These are phyloP conservation scores for Cheilosia urbana DNA, from an alignment of 2,888 invertebrate genomes.

Conservation along the genomic window DNA sequence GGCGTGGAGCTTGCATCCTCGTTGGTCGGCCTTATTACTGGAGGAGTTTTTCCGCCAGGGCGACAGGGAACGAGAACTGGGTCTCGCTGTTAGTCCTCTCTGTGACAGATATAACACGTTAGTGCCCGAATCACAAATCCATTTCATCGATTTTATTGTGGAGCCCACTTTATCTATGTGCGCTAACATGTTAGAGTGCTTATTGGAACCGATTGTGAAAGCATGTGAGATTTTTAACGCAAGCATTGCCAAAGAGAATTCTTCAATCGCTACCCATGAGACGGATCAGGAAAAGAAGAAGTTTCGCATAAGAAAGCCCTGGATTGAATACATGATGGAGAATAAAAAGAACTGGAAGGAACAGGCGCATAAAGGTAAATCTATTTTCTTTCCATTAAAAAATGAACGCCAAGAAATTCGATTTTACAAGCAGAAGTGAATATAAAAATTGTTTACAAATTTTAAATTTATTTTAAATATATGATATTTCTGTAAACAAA, in stretches of 20 bases:
- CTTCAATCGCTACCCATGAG: neutral
- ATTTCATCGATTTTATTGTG: conserved; percentile 98
- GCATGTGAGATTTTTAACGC: neutral
- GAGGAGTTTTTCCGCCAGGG: conserved; percentile 97
- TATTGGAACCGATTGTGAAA: conserved; percentile 77
- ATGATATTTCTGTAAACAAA: no score
- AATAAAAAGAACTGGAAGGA: conserved; percentile 94
- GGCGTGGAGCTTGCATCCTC: conserved; percentile 89
- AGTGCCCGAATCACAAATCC: conserved; percentile 98
- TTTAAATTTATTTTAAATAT: no score
- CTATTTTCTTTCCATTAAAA: no score
- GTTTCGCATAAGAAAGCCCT: conserved; percentile 90
- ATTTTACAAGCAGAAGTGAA: no score
- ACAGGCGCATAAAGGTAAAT: conserved; percentile 89
- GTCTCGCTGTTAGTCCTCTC: conserved; percentile 95
- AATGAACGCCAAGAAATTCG: no score
- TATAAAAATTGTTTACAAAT: no score
- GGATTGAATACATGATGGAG: conserved; percentile 89
- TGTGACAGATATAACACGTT: conserved; percentile 97
- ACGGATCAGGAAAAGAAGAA: conserved; percentile 71
- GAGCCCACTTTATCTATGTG: conserved; percentile 97
- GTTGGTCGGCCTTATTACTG: conserved; percentile 94
- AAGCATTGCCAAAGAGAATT: neutral
- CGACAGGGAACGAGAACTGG: conserved; percentile 94
- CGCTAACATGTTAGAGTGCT: conserved; percentile 91